A percentile compares a stretch with the other conserved stretches of the same genome.
phyloP scores from a whole-genome alignment of 1,140 invertebrate species.

The Microplitis demolitor region DNA sequence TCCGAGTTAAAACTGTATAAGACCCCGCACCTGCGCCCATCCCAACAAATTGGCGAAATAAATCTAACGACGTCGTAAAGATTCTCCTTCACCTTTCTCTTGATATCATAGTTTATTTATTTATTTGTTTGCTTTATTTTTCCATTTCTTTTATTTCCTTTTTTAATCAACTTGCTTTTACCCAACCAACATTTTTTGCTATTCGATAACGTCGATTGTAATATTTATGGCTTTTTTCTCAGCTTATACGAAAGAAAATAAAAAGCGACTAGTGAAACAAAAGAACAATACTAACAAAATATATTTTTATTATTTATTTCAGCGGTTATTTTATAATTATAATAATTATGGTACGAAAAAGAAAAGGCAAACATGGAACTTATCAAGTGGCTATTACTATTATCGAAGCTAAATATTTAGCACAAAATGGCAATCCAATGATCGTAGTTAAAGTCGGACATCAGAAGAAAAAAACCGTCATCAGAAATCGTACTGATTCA shows the following conservation, averaged over 20 bases:
- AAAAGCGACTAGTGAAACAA: too few species aligned
- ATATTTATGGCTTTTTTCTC: too few species aligned
- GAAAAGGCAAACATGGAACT: conserved; percentile 35
- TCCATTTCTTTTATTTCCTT: conserved; percentile 11
- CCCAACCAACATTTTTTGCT: not conserved
- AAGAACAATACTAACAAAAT: too few species aligned
- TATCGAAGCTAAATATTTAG: conserved; percentile 62
- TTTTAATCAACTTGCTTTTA: conserved; percentile 4
- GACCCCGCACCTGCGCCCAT: conserved; percentile 33
- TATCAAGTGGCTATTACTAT: conserved; percentile 61
- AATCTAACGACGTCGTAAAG: conserved; percentile 44
- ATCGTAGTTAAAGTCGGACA: conserved; percentile 65
- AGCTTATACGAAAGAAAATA: not conserved
- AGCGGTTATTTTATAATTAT: not conserved
- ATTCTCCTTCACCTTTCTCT: conserved; percentile 15
- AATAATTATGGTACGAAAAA: conserved; percentile 20
- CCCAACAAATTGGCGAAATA: conserved; percentile 55
- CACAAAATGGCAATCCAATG: conserved; percentile 62
- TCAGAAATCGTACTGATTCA: conserved; percentile 62
- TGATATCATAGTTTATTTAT: conserved; percentile 6
- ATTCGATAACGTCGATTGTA: conserved; percentile 18
- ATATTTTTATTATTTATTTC: not conserved
- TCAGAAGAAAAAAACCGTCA: conserved; percentile 60
- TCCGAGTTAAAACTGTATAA: conserved; percentile 7
- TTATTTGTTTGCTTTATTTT: conserved; percentile 4